Evolutionary conservation across 2,113 vertebrate species (phyloP), one percentile per base, ranked within the genome.

Genomic region (Probosciger aterrimus): DNA sequence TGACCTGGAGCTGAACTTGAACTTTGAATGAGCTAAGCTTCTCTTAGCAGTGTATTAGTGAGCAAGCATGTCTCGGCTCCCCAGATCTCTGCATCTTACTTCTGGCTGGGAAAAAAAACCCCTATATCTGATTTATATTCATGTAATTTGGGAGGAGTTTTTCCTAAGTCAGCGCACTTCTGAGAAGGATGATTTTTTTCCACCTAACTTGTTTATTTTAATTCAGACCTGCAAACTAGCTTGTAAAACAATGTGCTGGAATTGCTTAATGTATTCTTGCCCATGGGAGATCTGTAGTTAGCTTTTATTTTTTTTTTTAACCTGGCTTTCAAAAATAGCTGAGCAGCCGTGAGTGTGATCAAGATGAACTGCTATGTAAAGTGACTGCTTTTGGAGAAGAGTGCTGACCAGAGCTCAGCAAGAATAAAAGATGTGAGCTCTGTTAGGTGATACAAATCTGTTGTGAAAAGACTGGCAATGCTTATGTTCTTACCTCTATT

Each of bases 181-280:
- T 82, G 14, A 84, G 24, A 35, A 30, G 3, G 14, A 31, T 6
- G 47, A 17, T 28, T 30, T 24, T 8, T 8, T 4, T 4, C 0
- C 8, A 7, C 2, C 3, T 8, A 49, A 15, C 33, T 37, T 59
- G 19, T 55, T 77, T 70, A n/a, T 86, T 86, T 89, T 75, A 84
- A 82, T 60, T 87, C 47, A 91, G 25, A 68, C 23, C 52, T 64
- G 25, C n/a, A 91, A 75, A 74, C 15, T 41, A 19, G 20, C 30
- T 79, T 75, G 43, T 87, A 71, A 81, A 79, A 57, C 25, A n/a
- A 23, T 5, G 9, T 27, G 15, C 65, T 49, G 57, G 82, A 69
- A 52, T 25, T 39, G 41, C 71, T 33, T n/a, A 22, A 60, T 1
- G 0, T 65, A 55, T 88, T 93, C 49, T n/a, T 85, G 20, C 62